Base-by-base conservation (phyloP, 2,888 invertebrate species). In the Tigriopus californicus region DNA sequence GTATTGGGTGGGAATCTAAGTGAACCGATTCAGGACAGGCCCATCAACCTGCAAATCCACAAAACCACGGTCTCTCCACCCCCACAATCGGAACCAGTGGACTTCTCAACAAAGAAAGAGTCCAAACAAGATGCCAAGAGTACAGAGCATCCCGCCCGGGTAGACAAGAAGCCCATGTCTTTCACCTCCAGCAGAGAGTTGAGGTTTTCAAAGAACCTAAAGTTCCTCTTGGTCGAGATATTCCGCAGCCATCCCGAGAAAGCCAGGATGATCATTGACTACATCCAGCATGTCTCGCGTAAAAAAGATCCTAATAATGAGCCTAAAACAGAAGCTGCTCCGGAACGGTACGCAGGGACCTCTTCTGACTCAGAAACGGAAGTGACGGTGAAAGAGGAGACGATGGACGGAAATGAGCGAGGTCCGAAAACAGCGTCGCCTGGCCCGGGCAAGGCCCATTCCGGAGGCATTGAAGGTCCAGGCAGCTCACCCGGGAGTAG, bases 51-150 rank as follows among this genome's bases (percentile, higher is more conserved):
- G 11, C 20, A 49, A 18, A 22, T 49, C 13, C 20, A 20, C 49
- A 49, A 22, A 49, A 49, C 5, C 8, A 22, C 49, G 12, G 46
- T 44, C 46, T 15, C 46, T n/a, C 46, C 56, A 8, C 46, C 44
- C 13, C 51, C 51, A 11, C 59, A 59, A 11, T 51, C 51, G 20
- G 49, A 59, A 42, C 59, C 59, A 11, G 42, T 59, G 41, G 59
- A 59, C 42, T 59, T 59, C 40, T 59, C 59, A 51, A 59, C 40
- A 15, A 49, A 48, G 41, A 56, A 56, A 46, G 18, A 44, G 20
- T 20, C 49, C 13, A 22, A 49, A 49, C 13, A 20, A 13, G 33
- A 33, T 33, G 33, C 8, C 8, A 33, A 3, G 33, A 33, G 33
- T 33, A 33, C 33, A 33, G 33, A 33, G 33, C 3, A 8, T 3